Percentiles rank a stretch among this genome's conserved stretches.
These are phyloP conservation scores for Cliona cf. orientalis DNA, from an alignment of 37 sponge, comb jelly and placozoan genomes.

Conservation along the genomic window DNA sequence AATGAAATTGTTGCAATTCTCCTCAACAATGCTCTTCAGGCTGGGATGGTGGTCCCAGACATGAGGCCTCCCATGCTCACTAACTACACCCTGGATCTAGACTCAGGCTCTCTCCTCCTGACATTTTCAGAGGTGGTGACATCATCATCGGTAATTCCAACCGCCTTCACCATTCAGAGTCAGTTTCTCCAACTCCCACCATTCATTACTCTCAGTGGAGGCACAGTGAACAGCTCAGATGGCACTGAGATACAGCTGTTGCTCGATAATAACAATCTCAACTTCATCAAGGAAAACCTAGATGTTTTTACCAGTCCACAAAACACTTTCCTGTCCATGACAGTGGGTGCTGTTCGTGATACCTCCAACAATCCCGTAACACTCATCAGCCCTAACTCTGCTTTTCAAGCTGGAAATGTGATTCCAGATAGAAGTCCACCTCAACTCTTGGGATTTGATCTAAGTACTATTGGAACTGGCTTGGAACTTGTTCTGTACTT, in stretches of 20 bases:
- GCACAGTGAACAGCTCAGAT: conserved; percentile 55
- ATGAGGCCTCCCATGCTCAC: conserved; percentile 51
- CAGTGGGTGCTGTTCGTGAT: conserved; percentile 49
- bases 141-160: conserved; percentile 27
- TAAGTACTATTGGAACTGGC: conserved; percentile 54
- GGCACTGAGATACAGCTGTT: conserved; percentile 47
- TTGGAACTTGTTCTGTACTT: conserved; percentile 66
- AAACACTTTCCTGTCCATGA: conserved; percentile 70
- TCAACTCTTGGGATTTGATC: conserved; percentile 64
- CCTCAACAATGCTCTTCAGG: conserved; percentile 59
- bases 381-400: conserved; percentile 23
- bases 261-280: conserved; percentile 59
- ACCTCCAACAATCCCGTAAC: conserved; percentile 35
- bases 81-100: conserved; percentile 77
- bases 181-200: not conserved
- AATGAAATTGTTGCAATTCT: conserved; percentile 37
- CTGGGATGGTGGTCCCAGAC: conserved; percentile 63
- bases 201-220: conserved; percentile 28
- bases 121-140: conserved; percentile 83
- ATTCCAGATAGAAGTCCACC: conserved; percentile 68
- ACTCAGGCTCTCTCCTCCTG: conserved; percentile 75
- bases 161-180: conserved; percentile 58
- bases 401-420: conserved; percentile 42
- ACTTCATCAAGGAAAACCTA: conserved; percentile 54
- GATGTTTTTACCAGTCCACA: conserved; percentile 47